Percentiles rank a stretch among this genome's conserved stretches.
These are phyloP conservation scores for Miltochrista miniata DNA, from an alignment of 2,888 invertebrate genomes.

Conservation along the genomic window DNA sequence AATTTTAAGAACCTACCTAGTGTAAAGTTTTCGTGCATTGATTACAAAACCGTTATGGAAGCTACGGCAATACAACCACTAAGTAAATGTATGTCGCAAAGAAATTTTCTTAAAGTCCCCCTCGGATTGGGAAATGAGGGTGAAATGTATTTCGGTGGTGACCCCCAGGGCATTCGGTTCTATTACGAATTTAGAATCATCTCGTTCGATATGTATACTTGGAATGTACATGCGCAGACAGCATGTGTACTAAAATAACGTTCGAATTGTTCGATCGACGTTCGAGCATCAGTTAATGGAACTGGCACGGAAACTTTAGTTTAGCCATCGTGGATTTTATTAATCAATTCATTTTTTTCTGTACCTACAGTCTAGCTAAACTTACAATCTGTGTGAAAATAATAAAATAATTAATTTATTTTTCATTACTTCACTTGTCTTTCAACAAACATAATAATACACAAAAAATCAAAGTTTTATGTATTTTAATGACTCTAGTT, in stretches of 20 bases:
- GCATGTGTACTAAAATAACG: slow-evolving; percentile 4
- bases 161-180: slow-evolving; percentile 31
- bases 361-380: too few species aligned
- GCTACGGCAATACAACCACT: slow-evolving; percentile 37
- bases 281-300: slow-evolving; percentile 46
- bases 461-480: too few species aligned
- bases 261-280: slow-evolving; percentile 38
- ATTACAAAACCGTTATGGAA: too few species aligned
- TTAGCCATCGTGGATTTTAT: slow-evolving; percentile 50
- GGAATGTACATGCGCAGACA: background rate
- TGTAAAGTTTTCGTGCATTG: too few species aligned
- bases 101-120: slow-evolving; percentile 38
- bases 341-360: too few species aligned
- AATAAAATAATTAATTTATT: too few species aligned
- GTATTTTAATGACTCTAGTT: too few species aligned
- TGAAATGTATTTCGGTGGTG: slow-evolving; percentile 33
- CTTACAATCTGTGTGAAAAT: too few species aligned
- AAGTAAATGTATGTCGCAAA: slow-evolving; percentile 30
- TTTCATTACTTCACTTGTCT: too few species aligned
- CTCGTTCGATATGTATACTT: slow-evolving; percentile 30
- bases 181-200: slow-evolving; percentile 34
- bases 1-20: too few species aligned
- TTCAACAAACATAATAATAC: too few species aligned
- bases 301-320: slow-evolving; percentile 43
- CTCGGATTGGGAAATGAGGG: slow-evolving; percentile 33